Evolutionary conservation across 2,797 vertebrate species (phyloP).

Genomic region (Syndactyla subalaris): DNA sequence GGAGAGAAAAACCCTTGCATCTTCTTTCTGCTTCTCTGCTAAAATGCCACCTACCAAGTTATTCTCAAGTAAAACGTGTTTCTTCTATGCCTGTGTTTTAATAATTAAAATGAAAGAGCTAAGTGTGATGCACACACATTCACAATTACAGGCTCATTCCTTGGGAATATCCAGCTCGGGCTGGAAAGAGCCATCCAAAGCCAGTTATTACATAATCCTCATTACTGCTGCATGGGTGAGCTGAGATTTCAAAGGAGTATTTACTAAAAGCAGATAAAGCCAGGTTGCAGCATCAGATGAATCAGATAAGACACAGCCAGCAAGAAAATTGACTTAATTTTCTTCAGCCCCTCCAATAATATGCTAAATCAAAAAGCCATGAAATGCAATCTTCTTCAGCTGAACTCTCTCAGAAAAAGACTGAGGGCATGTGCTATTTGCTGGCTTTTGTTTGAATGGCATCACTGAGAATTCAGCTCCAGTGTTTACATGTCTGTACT

Average conservation of each 20-base stretch:
- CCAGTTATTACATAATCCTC: constrained; percentile 57
- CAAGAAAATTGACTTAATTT: constrained; percentile 56
- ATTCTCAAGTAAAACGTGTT: background rate
- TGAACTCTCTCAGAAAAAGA: background rate
- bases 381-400: constrained; percentile 16
- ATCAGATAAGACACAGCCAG: constrained; percentile 31
- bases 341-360: background rate
- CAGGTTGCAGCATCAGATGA: constrained; percentile 41
- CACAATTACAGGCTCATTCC: background rate
- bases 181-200: constrained; percentile 57
- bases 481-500: background rate
- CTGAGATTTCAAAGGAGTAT: constrained; percentile 13
- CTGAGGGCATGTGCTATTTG: background rate
- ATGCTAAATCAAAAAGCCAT: constrained; percentile 9
- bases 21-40: background rate
- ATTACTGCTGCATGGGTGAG: constrained; percentile 43
- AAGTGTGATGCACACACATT: background rate
- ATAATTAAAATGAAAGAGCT: constrained; percentile 30
- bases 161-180: constrained; percentile 30
- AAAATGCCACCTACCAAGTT: background rate
- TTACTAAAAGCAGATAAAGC: constrained; percentile 42
- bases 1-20: background rate
- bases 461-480: background rate
- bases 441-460: background rate
- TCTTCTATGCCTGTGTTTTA: background rate